These are phyloP conservation scores for Apodemia zela DNA, from an alignment of 2,888 invertebrate species.

Conservation along the genomic window DNA sequence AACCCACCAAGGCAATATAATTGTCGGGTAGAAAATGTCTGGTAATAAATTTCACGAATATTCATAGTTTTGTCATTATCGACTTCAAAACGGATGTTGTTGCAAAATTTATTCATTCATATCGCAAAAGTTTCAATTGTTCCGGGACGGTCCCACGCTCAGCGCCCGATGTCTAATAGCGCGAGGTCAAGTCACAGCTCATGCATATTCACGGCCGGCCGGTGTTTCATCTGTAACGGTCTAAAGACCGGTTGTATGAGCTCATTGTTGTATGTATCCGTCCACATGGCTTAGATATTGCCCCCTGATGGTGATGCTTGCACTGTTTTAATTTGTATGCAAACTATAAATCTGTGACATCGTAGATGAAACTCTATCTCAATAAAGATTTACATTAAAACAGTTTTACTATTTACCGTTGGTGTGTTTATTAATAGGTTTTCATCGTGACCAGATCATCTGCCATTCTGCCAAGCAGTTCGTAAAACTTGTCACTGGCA, in stretches of 20 bases:
- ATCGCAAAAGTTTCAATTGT: conserved; percentile 51
- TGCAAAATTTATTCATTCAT: conserved; percentile 16
- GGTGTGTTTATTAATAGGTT: too few relatives aligned
- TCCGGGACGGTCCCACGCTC: conserved; percentile 63
- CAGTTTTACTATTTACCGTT: background rate
- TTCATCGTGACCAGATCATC: too few relatives aligned
- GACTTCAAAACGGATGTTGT: conserved; percentile 6
- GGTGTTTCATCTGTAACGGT: conserved; percentile 77
- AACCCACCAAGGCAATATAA: too few relatives aligned
- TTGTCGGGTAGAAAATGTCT: too few relatives aligned
- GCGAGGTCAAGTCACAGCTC: conserved; percentile 74
- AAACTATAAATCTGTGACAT: conserved; percentile 3
- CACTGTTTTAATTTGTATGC: conserved; percentile 26
- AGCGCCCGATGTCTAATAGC: conserved; percentile 65
- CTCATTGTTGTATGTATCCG: conserved; percentile 67
- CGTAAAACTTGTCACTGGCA: too few relatives aligned
- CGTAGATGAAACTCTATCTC: background rate
- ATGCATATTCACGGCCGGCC: conserved; percentile 72
- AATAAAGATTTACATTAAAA: background rate
- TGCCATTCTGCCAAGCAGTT: too few relatives aligned
- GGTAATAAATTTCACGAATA: background rate
- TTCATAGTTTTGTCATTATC: background rate
- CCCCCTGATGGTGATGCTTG: conserved; percentile 31
- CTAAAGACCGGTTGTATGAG: conserved; percentile 69
- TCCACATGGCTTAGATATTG: conserved; percentile 46